phyloP scores from a whole-genome alignment of 2,113 vertebrate genomes.

The Gnathonemus longibarbis region DNA sequence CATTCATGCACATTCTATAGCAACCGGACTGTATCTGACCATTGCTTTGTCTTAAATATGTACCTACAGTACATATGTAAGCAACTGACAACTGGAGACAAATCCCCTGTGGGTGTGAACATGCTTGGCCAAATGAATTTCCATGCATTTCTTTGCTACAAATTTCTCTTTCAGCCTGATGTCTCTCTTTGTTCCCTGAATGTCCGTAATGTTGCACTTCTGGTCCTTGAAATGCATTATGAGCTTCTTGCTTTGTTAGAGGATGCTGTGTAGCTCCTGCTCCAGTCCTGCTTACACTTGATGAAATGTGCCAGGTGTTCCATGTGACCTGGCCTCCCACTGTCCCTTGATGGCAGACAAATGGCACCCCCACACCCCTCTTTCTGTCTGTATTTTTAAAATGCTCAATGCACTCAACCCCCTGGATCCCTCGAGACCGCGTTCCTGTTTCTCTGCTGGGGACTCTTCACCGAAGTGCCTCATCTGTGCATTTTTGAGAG shows the following conservation, averaged over 20 bases:
- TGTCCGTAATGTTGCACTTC: background rate
- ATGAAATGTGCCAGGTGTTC: background rate
- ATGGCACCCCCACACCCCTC: background rate
- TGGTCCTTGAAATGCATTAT: background rate
- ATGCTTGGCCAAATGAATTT: background rate
- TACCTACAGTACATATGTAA: background rate
- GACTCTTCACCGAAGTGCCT: background rate
- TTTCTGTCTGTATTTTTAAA: background rate
- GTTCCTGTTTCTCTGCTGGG: background rate
- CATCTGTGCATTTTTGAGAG: background rate
- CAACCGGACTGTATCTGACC: background rate
- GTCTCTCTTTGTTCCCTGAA: background rate
- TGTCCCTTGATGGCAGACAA: background rate
- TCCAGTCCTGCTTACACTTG: background rate
- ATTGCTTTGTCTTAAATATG: background rate
- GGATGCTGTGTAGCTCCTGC: background rate
- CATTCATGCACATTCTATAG: background rate
- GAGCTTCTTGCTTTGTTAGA: background rate
- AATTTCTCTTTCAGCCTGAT: background rate
- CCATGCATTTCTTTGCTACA: background rate
- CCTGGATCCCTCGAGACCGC: background rate
- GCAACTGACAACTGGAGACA: background rate
- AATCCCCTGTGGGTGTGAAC: background rate
- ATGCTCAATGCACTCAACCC: background rate
- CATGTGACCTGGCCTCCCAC: background rate